phyloP scores from a whole-genome alignment of 2,888 invertebrate genomes.

The Cephus runcator region DNA sequence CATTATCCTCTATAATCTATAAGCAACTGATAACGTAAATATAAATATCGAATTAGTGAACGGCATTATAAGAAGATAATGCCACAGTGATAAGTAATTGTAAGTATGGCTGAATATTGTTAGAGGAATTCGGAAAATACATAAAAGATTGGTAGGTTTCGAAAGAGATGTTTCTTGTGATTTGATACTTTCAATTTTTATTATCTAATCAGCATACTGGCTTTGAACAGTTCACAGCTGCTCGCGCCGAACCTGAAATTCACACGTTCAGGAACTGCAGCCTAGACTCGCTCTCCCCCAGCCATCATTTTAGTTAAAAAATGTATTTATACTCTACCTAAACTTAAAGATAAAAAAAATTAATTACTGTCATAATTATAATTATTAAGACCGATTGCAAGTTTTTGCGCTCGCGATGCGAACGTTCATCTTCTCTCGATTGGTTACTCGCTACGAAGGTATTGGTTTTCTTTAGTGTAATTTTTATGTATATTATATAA shows the following conservation, averaged over 20 bases:
- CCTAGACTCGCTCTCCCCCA: slow-evolving; percentile 15
- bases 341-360: slow-evolving; percentile 34
- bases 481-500: slow-evolving; percentile 36
- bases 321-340: slow-evolving; percentile 45
- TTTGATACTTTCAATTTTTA: slow-evolving; percentile 42
- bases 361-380: slow-evolving; percentile 32
- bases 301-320: slow-evolving; percentile 42
- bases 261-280: slow-evolving; percentile 20
- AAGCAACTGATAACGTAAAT: neutral
- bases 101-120: neutral
- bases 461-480: slow-evolving; percentile 38
- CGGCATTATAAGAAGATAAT: neutral
- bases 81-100: neutral
- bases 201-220: slow-evolving; percentile 47
- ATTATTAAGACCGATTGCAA: slow-evolving; percentile 40
- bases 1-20: neutral
- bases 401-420: slow-evolving; percentile 30
- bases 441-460: slow-evolving; percentile 43
- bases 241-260: slow-evolving; percentile 21
- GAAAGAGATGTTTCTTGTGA: neutral
- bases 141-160: neutral
- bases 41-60: neutral
- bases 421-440: slow-evolving; percentile 29
- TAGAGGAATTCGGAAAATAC: neutral
- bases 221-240: slow-evolving; percentile 24